A percentile compares a stretch with the other conserved stretches of the same genome.
phyloP scores from a whole-genome alignment of 1,140 invertebrate species.

The Saccostrea echinata region DNA sequence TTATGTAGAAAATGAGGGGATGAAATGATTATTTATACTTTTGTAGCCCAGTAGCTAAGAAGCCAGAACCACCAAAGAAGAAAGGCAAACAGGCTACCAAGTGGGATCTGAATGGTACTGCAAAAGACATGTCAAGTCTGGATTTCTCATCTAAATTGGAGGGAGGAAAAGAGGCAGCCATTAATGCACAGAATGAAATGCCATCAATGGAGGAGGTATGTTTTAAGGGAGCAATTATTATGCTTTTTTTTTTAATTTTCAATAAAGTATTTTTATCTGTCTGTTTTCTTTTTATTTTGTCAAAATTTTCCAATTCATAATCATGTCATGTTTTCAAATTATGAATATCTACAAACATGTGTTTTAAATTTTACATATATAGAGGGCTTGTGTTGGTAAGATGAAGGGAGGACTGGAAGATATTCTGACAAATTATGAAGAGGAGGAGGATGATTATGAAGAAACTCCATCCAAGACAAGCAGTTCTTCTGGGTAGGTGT shows the following conservation, averaged over 20 bases:
- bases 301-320: no score
- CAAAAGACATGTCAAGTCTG: slow-evolving; percentile 88
- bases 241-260: no score
- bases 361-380: neutral
- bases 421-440: slow-evolving; percentile 77
- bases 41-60: slow-evolving; percentile 51
- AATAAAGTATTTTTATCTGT: no score
- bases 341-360: no score
- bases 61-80: slow-evolving; percentile 81
- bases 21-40: neutral
- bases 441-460: slow-evolving; percentile 76
- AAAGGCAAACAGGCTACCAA: slow-evolving; percentile 92
- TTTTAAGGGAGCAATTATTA: neutral
- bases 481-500: neutral
- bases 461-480: slow-evolving; percentile 39
- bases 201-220: slow-evolving; percentile 52
- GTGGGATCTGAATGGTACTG: slow-evolving; percentile 91
- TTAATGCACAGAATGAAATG: slow-evolving; percentile 10
- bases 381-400: slow-evolving; percentile 73
- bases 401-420: slow-evolving; percentile 79
- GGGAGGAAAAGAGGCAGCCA: slow-evolving; percentile 42
- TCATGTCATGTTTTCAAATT: no score
- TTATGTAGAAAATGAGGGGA: no score
- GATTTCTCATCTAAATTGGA: slow-evolving; percentile 90
- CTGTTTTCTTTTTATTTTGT: no score